Base-by-base conservation (phyloP, 2,888 invertebrate genomes). In the Calameuta pallipes region DNA sequence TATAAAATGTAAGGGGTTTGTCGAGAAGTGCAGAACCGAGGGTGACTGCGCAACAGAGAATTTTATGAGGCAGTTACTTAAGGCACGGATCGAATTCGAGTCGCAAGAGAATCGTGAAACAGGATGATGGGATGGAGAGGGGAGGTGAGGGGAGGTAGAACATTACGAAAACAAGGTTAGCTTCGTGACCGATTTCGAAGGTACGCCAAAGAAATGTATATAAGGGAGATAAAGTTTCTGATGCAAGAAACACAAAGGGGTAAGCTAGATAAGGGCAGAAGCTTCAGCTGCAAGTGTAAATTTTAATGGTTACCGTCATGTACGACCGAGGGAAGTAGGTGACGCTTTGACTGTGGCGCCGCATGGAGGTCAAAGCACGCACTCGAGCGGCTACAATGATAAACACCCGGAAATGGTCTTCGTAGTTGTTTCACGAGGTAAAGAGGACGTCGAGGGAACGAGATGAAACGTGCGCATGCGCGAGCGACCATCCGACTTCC, bases 61-160 rank as follows among this genome's bases (percentile, higher is more conserved):
- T 71, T 71, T 71, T 71, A 71, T 12, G 71, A 71, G 71, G 33
- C 34, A 71, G 71, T 71, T 71, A 71, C 71, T 31, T 34, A 71
- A 31, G 71, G 71, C n/a, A 71, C 31, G 71, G 71, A 71, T 71
- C 71, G 71, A 33, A 3, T 15, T 71, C 71, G 71, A 31, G 12
- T 13, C 71, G 33, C 71, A 34, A 33, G 71, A 71, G 34, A 34
- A 71, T 33, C 71, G 33, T 31, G 31, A 71, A 71, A 31, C 15
- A 33, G 15, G 71, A 11, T 1, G 13, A 12, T 9, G 71, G 12
- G 13, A n/a, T 9, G n/a, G 69, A 1, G 70, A 13, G 70, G 70
- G 3, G 30, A 1, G 30, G 31, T 11, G 30, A 30, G 11, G 70
- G 23, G 11, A 33, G 31, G 33, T 71, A 9, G 31, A 23, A 23